phyloP scores from a whole-genome alignment of 2,113 vertebrate genomes.

The Cynopterus brachyotis region DNA sequence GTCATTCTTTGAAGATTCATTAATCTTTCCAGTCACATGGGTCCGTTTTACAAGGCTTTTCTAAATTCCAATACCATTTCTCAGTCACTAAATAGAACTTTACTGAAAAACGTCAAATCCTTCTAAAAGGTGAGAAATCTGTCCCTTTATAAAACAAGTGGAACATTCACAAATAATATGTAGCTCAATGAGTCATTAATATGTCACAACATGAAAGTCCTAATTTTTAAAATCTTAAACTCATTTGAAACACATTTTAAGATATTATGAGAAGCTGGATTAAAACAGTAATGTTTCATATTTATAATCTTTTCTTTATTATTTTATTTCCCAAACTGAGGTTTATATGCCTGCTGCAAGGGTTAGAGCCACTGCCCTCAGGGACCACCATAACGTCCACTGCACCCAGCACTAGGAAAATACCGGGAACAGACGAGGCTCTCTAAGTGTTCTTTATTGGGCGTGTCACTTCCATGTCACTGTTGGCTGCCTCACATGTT shows the following conservation, averaged over 20 bases:
- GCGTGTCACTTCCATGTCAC: background rate
- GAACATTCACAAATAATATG: background rate
- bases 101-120: background rate
- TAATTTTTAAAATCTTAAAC: background rate
- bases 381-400: background rate
- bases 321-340: background rate
- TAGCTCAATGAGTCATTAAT: background rate
- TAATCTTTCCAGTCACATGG: constrained; percentile 39
- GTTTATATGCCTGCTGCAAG: background rate
- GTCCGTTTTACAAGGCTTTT: constrained; percentile 10
- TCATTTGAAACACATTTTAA: background rate
- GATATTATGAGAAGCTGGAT: background rate
- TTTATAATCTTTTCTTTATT: background rate
- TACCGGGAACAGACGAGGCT: background rate
- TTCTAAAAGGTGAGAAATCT: background rate
- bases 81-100: constrained; percentile 2
- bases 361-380: background rate
- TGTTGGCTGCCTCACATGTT: background rate
- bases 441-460: background rate
- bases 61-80: constrained; percentile 37
- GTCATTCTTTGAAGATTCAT: constrained; percentile 52
- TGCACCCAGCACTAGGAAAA: background rate
- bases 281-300: background rate
- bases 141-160: background rate
- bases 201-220: background rate